Evolutionary conservation across 2,113 vertebrate species (phyloP), one percentile per base, ranked within the genome.

Genomic region (Eulemur rufifrons): DNA sequence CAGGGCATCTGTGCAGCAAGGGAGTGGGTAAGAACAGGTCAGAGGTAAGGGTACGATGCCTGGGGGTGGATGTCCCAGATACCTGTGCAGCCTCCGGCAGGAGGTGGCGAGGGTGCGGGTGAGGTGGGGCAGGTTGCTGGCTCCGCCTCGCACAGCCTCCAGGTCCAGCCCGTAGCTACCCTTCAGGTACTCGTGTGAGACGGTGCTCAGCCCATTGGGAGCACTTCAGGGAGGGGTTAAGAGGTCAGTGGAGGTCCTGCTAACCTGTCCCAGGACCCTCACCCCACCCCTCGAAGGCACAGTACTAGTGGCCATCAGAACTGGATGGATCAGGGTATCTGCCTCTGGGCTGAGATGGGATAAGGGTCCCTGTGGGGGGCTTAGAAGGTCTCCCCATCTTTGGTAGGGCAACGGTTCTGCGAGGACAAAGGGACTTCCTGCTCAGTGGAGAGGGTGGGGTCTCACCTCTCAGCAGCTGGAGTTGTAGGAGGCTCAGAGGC

Each of bases 181-280:
- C 97, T 99, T 99, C 98, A 99, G 99, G 97, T 99, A 99, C 97
- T 99, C 99, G 0, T 99, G 99, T 4, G 99, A 99, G 73, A 99
- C 98, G 2, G 98, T 98, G 98, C 99, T 99, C 93, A 99, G 98
- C 29, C 99, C 99, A 7, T 99, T 99, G 71, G 99, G 98, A 45
- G 99, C 98, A 69, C 99, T 99, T 90, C 54, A 12, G 87, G 20
- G 97, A 95, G 42, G 83, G 66, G 63, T 54, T 27, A 69, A 93
- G 83, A 94, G 71, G 29, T 97, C 73, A 92, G 64, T 66, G 56
- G 76, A 68, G 52, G 47, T 34, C 80, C 83, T 32, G 8, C 68
- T 63, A 59, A 37, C 61, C 59, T 77, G 21, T 39, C 82, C 63
- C 59, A 66, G 39, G 77, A 86, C 32, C 23, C 64, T 77, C 56